Conservation (phyloP, 2,113 vertebrate genomes). For the Garra rufa region DNA sequence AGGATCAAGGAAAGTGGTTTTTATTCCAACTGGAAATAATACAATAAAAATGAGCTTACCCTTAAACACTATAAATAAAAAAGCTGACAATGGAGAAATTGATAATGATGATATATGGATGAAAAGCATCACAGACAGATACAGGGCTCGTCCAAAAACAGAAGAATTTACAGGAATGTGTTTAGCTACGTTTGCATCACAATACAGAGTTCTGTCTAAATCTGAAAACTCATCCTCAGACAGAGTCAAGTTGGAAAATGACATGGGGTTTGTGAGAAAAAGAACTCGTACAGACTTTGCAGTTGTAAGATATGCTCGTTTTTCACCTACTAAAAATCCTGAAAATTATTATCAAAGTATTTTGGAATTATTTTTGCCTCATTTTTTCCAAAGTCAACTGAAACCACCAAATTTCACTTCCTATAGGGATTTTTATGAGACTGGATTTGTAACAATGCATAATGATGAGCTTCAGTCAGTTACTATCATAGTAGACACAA, state of each 20-base stretch:
- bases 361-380: conserved; percentile 37
- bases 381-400: neutral
- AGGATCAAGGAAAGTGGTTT: conserved; percentile 18
- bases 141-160: too few species aligned
- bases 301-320: conserved; percentile 30
- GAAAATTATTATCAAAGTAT: conserved; percentile 30
- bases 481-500: neutral
- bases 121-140: too few species aligned
- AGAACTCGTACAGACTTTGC: conserved; percentile 6
- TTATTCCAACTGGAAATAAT: conserved; percentile 37
- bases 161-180: too few species aligned
- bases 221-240: neutral
- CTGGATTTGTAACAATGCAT: conserved; percentile 8
- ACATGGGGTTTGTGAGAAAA: conserved; percentile 18
- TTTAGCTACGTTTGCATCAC: too few species aligned
- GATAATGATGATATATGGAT: neutral
- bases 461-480: neutral
- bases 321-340: conserved; percentile 18
- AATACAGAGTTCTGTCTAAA: neutral
- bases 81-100: neutral
- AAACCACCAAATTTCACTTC: conserved; percentile 26
- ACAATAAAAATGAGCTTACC: conserved; percentile 22
- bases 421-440: conserved; percentile 30
- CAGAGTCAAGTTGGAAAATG: neutral
- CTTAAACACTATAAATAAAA: neutral